Conservation (phyloP, 2,888 invertebrate genomes). For the Amphipyra tragopoginis region DNA sequence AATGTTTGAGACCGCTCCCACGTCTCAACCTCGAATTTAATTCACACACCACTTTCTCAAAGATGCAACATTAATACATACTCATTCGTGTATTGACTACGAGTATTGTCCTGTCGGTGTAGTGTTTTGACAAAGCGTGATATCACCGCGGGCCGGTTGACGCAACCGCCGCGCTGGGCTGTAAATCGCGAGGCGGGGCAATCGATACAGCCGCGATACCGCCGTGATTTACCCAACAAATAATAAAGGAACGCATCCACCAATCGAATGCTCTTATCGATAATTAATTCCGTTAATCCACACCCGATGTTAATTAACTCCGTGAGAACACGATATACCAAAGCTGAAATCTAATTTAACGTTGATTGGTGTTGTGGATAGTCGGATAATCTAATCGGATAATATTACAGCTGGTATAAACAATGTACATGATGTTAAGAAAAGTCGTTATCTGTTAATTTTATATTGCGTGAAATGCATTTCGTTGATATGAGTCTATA, state of each 20-base stretch:
- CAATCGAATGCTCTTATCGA: constrained; percentile 79
- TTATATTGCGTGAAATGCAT: constrained; percentile 4
- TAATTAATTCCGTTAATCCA: constrained; percentile 81
- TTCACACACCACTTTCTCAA: constrained; percentile 10
- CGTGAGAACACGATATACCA: constrained; percentile 69
- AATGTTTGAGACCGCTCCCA: no score
- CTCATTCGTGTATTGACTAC: constrained; percentile 8
- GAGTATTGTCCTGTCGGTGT: constrained; percentile 21
- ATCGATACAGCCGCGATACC: constrained; percentile 70
- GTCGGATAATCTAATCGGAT: constrained; percentile 49
- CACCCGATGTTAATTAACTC: constrained; percentile 80
- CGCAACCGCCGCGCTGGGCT: constrained; percentile 66
- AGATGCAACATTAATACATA: not conserved
- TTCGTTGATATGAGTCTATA: not conserved
- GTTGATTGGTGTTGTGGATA: constrained; percentile 54
- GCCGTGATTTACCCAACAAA: constrained; percentile 84
- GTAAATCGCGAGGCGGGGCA: constrained; percentile 73
- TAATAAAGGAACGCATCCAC: constrained; percentile 75
- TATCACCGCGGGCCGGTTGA: constrained; percentile 76
- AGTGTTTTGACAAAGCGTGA: constrained; percentile 51
- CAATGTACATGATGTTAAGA: constrained; percentile 9
- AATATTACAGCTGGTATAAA: constrained; percentile 27
- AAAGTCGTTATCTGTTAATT: constrained; percentile 1
- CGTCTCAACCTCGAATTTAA: not conserved
- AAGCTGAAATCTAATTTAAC: constrained; percentile 63